Conservation (phyloP, 2,888 invertebrate species). For the Eremobia ochroleuca region DNA sequence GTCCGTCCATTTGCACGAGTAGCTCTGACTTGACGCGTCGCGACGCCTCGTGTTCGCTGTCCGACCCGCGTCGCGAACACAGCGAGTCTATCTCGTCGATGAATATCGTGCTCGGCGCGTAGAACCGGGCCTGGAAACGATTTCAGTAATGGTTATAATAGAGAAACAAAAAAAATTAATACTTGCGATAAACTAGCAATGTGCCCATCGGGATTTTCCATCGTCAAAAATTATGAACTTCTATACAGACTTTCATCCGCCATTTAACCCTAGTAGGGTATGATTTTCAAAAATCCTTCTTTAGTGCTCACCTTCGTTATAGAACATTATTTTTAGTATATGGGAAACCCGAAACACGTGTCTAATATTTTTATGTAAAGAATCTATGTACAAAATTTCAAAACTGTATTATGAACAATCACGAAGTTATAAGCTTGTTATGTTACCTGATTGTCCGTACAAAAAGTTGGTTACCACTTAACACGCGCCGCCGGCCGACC, state of each 20-base stretch:
- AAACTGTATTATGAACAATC: too few species aligned
- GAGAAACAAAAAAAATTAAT: not conserved
- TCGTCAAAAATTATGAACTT: not conserved
- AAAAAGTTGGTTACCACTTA: too few species aligned
- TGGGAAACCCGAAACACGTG: too few species aligned
- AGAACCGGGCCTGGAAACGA: constrained; percentile 95
- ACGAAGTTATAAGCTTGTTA: too few species aligned
- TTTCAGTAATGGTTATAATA: not conserved
- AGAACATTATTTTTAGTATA: too few species aligned
- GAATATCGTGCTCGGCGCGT: constrained; percentile 99
- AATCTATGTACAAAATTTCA: too few species aligned
- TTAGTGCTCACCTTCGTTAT: too few species aligned
- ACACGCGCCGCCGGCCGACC: too few species aligned
- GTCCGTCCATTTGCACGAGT: constrained; percentile 99
- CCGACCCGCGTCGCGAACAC: constrained; percentile 98
- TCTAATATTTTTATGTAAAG: too few species aligned
- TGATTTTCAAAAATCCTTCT: too few species aligned
- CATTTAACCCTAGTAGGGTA: too few species aligned
- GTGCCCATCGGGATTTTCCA: not conserved
- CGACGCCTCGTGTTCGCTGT: constrained; percentile 99
- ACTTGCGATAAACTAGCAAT: not conserved
- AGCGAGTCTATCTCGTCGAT: constrained; percentile 99
- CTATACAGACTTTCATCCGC: not conserved
- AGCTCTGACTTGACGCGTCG: constrained; percentile 99
- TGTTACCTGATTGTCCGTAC: too few species aligned